Evolutionary conservation across 2,113 vertebrate species (phyloP).

Genomic region (Prunella himalayana): DNA sequence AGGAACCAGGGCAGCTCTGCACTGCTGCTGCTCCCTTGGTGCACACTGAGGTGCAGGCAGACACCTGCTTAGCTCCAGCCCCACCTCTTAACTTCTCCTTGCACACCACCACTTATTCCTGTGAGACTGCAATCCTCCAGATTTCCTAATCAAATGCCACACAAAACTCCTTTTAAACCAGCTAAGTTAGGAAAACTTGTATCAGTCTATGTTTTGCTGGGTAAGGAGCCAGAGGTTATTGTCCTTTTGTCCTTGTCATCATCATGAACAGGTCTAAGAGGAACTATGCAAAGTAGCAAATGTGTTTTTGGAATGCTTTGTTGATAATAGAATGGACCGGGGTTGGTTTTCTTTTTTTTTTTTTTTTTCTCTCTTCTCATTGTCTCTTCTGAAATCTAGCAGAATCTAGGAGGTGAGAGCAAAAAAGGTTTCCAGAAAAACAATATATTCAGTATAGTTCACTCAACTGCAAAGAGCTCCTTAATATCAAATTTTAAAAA

Average conservation of each 20-base stretch:
- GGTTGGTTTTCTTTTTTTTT: not conserved
- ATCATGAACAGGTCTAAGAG: not conserved
- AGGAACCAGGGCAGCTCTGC: not conserved
- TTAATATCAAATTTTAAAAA: not conserved
- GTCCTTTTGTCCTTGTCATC: too few relatives aligned
- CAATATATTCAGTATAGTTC: not conserved
- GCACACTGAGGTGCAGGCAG: not conserved
- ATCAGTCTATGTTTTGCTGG: not conserved
- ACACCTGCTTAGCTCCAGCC: not conserved
- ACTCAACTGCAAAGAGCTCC: not conserved
- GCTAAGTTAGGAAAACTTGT: not conserved
- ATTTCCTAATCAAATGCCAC: not conserved
- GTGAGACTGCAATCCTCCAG: not conserved
- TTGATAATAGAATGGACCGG: not conserved
- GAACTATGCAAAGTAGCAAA: not conserved
- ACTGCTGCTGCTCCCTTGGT: fast-evolving
- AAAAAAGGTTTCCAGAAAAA: not conserved
- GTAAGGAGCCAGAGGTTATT: not conserved
- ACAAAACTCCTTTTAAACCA: not conserved
- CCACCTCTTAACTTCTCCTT: not conserved
- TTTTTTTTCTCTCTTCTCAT: not conserved
- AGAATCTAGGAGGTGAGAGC: not conserved
- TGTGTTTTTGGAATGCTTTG: not conserved
- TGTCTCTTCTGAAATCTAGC: not conserved
- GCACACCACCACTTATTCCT: too few relatives aligned